Base-by-base conservation (phyloP, 2,113 vertebrate genomes). In the Montifringilla adamsi region DNA sequence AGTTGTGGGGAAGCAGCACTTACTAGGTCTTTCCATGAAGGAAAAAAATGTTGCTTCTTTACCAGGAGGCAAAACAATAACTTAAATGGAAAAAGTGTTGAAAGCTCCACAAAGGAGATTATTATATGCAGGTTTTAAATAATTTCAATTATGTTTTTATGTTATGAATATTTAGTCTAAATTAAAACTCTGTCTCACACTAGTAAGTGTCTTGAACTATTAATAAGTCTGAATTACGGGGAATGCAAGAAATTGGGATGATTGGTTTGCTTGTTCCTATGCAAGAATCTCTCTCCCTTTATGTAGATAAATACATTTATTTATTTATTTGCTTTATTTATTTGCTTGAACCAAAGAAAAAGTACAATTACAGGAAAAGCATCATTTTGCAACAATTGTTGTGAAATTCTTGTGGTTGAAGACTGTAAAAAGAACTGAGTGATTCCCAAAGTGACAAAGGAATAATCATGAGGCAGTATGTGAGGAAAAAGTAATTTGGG, bases 361-460 rank as follows among this genome's bases (percentile, higher is more conserved):
- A 67, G 3, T 43, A 53, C n/a, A 85, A 84, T 67, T 59, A 55
- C 46, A 93, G 79, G 50, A 86, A 86, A 78, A 72, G 20, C 3
- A 5, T 83, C 2, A n/a, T 74, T 91, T 89, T 80, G 31, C 95
- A 95, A 91, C 39, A 53, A 43, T 74, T 94, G 68, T 84, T 94
- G 60, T 87, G 91, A 73, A 91, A 76, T 64, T 95, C 95, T 89
- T 93, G 60, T 93, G 46, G 41, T 84, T 88, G 43, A 90, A 79
- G 68, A 55, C 19, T 43, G 49, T 82, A 82, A 88, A 96, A 96
- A 92, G 83, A 94, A 84, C 52, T 88, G 75, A 55, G 9, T 79
- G 74, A 52, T 94, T 75, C 74, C 35, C 15, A 30, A 44, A 84
- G 69, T 93, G 79, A 58, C 59, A 94, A 91, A 94, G 72, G 73